phyloP scores from a whole-genome alignment of 2,888 invertebrate genomes.

The Lamellibrachia satsuma region DNA sequence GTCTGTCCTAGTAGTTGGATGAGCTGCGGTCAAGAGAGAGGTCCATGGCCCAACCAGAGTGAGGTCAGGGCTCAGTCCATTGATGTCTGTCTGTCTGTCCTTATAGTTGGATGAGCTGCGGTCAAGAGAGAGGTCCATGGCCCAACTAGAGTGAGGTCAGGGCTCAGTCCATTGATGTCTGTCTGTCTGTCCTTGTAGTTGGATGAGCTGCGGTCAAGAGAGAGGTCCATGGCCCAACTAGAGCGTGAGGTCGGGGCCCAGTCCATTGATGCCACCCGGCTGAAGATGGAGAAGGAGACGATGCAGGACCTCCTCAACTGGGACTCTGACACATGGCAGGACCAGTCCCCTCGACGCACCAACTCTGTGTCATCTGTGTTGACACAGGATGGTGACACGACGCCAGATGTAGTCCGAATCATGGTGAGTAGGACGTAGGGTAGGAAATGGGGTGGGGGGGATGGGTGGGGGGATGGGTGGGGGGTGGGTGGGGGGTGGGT shows the following conservation, averaged over 20 bases:
- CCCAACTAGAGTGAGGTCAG: too few relatives aligned
- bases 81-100: too few relatives aligned
- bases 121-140: too few relatives aligned
- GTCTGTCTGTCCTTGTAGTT: background rate
- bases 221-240: background rate
- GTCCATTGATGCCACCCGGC: background rate
- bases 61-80: too few relatives aligned
- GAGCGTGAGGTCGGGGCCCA: background rate
- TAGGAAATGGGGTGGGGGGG: background rate
- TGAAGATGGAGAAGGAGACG: background rate
- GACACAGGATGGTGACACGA: background rate
- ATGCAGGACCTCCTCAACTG: constrained; percentile 13
- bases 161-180: too few relatives aligned
- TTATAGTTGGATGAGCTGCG: too few relatives aligned
- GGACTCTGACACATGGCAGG: background rate
- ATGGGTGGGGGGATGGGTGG: too few relatives aligned
- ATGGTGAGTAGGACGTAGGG: background rate
- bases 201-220: background rate
- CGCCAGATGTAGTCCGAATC: background rate
- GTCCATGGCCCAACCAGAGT: too few relatives aligned
- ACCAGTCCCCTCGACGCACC: background rate
- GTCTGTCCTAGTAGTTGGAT: too few relatives aligned
- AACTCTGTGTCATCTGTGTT: background rate
- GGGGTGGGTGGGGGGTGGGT: fast-evolving
- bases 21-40: too few relatives aligned